These are phyloP conservation scores for Chalcosyrphus nemorum DNA, from an alignment of 2,888 invertebrate species.

Conservation along the genomic window DNA sequence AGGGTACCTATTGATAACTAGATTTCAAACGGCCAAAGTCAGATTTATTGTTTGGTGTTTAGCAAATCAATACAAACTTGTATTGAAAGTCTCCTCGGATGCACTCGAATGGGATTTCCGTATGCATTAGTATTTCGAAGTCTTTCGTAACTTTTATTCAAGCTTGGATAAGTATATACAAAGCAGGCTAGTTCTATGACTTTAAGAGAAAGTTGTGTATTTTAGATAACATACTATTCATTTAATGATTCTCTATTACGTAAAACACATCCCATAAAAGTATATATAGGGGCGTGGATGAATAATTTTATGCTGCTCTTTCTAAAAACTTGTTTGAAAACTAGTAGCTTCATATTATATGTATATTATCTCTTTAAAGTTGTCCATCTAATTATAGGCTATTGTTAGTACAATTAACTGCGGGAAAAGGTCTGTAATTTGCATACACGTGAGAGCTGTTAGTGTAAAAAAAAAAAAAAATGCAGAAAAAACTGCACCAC, in stretches of 20 bases:
- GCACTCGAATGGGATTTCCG: not conserved
- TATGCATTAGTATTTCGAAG: not conserved
- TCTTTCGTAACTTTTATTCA: not conserved
- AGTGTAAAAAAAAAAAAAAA: not conserved
- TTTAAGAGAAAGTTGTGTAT: not conserved
- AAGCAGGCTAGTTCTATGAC: not conserved
- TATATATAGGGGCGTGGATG: not conserved
- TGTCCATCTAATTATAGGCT: not conserved
- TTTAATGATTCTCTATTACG: not conserved
- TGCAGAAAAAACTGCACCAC: not conserved
- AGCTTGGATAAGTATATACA: not conserved
- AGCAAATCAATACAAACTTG: not conserved
- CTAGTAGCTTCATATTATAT: not conserved
- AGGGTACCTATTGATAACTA: not conserved
- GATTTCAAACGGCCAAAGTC: slow-evolving; percentile 13
- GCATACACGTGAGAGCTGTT: not conserved
- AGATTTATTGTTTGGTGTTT: not conserved
- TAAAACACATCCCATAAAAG: not conserved
- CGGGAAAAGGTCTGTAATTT: not conserved
- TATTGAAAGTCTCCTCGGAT: not conserved
- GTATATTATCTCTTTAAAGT: not conserved
- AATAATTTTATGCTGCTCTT: not conserved
- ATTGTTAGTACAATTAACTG: not conserved
- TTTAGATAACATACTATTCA: not conserved
- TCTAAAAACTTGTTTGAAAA: not conserved